phyloP scores from a whole-genome alignment of 2,888 invertebrate genomes.

The Sarcophaga caerulescens region DNA sequence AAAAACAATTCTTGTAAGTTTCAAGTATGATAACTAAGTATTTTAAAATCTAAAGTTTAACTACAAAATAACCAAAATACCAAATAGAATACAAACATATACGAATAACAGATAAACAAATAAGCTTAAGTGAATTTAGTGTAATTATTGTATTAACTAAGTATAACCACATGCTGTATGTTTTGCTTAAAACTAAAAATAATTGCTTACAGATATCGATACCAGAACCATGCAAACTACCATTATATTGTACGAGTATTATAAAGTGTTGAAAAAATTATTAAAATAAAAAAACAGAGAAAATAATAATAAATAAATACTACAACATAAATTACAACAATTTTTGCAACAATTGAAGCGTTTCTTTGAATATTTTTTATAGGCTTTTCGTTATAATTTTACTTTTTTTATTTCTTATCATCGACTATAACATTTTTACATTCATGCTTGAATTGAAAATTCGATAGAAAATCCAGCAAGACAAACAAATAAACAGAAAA shows the following conservation, averaged over 20 bases:
- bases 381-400: background rate
- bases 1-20: background rate
- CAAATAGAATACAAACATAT: background rate
- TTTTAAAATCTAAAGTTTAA: background rate
- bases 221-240: slow-evolving; percentile 3
- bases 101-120: background rate
- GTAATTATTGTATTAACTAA: background rate
- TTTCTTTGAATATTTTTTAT: slow-evolving; percentile 42
- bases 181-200: background rate
- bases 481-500: slow-evolving; percentile 10
- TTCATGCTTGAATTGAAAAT: slow-evolving; percentile 59
- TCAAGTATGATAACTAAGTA: slow-evolving; percentile 7
- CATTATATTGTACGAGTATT: slow-evolving; percentile 6
- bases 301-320: slow-evolving; percentile 46
- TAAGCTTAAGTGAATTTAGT: background rate
- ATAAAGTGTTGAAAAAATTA: background rate
- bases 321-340: slow-evolving; percentile 59
- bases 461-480: slow-evolving; percentile 53
- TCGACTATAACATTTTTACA: slow-evolving; percentile 49
- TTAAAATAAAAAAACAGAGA: background rate
- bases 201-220: too few species aligned
- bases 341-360: slow-evolving; percentile 60
- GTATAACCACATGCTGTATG: background rate
- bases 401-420: slow-evolving; percentile 8
- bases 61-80: background rate